These are phyloP conservation scores for Cephus pulcher DNA, from an alignment of 2,888 invertebrate species.

Conservation along the genomic window DNA sequence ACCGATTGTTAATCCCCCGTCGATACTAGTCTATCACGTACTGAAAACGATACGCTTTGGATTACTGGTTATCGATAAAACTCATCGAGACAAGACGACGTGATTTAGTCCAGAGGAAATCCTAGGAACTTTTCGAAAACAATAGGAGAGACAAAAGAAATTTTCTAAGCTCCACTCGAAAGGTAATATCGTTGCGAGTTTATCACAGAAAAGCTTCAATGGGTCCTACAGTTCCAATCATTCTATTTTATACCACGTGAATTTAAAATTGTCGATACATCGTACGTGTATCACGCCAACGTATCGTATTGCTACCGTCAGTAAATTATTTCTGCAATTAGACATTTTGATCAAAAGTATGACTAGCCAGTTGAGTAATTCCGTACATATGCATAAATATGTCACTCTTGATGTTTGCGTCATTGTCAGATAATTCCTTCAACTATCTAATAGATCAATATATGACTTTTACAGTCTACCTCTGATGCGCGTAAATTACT, in stretches of 20 bases:
- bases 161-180: too few relatives aligned
- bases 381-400: background rate
- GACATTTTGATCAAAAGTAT: background rate
- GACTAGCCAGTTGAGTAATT: background rate
- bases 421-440: background rate
- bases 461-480: background rate
- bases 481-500: background rate
- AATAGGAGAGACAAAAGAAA: too few relatives aligned
- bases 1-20: background rate
- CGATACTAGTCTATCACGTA: background rate
- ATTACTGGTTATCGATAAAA: background rate
- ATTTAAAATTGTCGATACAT: too few relatives aligned
- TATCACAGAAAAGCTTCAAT: too few relatives aligned
- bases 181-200: too few relatives aligned
- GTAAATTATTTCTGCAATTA: background rate
- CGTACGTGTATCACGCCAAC: too few relatives aligned
- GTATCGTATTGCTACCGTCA: background rate
- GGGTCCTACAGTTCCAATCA: too few relatives aligned
- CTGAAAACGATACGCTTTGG: background rate
- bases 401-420: background rate
- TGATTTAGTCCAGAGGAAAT: background rate
- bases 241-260: too few relatives aligned
- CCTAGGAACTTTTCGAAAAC: too few relatives aligned
- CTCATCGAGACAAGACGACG: background rate
- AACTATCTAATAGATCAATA: background rate